Base-by-base conservation (phyloP, 2,888 invertebrate species). In the Cactoblastis cactorum region DNA sequence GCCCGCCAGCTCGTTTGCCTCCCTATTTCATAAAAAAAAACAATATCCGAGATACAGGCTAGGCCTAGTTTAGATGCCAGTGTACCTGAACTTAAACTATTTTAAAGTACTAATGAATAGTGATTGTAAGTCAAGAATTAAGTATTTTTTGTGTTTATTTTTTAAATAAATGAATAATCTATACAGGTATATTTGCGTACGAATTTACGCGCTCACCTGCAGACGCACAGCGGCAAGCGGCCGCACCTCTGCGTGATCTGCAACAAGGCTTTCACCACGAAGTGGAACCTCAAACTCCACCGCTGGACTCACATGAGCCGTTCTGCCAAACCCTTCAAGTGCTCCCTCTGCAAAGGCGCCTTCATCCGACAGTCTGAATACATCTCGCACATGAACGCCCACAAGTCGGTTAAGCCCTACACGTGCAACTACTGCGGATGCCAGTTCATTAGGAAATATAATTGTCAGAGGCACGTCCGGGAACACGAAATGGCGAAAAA, bases 341-440 rank as follows among this genome's bases (percentile, higher is more conserved):
- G 97, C 82, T 91, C 91, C 57, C 91, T 94, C 62, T 97, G 97
- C 80, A 95, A 95, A 65, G 94, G 95, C 52, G 96, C 96, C 14
- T 97, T 96, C 82, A 93, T 96, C 52, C 92, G 96, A 6, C 94
- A 95, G 66, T 91, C 94, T 28, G 96, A 96, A 73, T 95, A 94
- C 77, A 91, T 94, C 34, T 94, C 96, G 9, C 97, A 97, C 80
- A 94, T 96, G 92, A 95, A 96, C 83, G 92, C 96, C 32, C 96
- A 97, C 86, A 94, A 94, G 59, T 94, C 95, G 53, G 93, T 95
- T 38, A 92, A 95, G 48, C 96, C 96, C 1, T 97, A 94, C 81
- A 96, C 96, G 0, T 97, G 97, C 80, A 96, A 97, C 79, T 94
- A 95, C 77, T 97, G 97, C 82, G 97, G 97, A 37, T 95, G 95